Base-by-base conservation (phyloP, 2,888 invertebrate species). In the Schrankia costaestrigalis region DNA sequence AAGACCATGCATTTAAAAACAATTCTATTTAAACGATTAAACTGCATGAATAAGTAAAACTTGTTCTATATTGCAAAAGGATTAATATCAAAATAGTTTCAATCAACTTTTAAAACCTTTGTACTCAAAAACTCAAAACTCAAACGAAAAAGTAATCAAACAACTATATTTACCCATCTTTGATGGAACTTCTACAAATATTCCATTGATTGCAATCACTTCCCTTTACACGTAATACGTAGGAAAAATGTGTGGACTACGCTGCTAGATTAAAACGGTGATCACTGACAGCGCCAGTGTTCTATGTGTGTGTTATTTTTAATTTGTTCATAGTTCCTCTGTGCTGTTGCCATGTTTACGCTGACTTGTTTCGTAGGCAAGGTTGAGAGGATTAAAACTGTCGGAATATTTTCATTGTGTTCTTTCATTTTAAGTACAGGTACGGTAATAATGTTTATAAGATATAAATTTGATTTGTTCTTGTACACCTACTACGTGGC, bases 241-340 rank as follows among this genome's bases (percentile, higher is more conserved):
- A 56, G 26, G 23, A 44, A 56, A 52, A 56, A 51, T 54, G 39
- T 45, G 31, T 31, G 45, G 40, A 8, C 41, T 43, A 46, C 35
- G 40, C 35, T 41, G 26, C 49, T 49, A 56, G 58, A 58, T 58
- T 58, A 58, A 58, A 58, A 58, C 34, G 35, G 57, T 43, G 46
- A 56, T 45, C 47, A 48, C 37, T 51, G 53, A 53, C 51, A 52
- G 52, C 19, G 9, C 1, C 10, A 19, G 25, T 26, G 30, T 31
- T 33, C 18, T 36, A 21, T 17, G 14, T 23, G 23, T 28, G n/a
- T 37, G 12, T 32, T 30, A 21, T 33, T 38, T 38, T 29, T 33
- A 38, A 26, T 26, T 33, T 38, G 22, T 26, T 29, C 26, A 25
- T 29, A 15, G 25, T 28, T 34, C 13, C n/a, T n/a, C 23, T 24